These are phyloP conservation scores for Syrmaticus mikado DNA, from an alignment of 2,113 vertebrate genomes.

Conservation along the genomic window DNA sequence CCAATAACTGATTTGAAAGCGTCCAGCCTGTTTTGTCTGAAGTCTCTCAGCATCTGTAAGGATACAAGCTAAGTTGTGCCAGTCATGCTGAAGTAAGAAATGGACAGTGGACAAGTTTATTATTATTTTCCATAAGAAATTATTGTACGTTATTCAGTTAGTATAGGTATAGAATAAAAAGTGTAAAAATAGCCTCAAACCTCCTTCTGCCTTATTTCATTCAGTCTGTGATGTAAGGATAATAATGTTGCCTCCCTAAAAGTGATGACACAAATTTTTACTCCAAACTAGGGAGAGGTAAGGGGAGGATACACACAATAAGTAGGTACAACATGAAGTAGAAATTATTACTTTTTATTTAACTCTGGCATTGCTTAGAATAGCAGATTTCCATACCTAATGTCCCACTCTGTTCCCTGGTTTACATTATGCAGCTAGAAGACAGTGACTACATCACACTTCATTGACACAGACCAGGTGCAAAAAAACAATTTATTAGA, in stretches of 20 bases:
- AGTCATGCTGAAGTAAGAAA: not conserved
- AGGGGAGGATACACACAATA: accelerated
- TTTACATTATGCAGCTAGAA: no score
- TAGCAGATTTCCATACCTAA: not conserved
- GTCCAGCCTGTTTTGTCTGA: not conserved
- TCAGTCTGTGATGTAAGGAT: not conserved
- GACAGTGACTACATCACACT: no score
- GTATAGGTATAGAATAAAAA: no score
- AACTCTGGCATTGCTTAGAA: not conserved
- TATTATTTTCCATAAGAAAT: not conserved
- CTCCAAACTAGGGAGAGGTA: not conserved
- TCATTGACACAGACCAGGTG: no score
- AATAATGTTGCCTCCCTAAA: not conserved
- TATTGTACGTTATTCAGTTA: not conserved
- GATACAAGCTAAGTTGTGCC: not conserved
- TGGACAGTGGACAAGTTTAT: not conserved
- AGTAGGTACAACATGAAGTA: not conserved
- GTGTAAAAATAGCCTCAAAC: not conserved
- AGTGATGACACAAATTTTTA: not conserved
- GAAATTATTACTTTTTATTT: not conserved
- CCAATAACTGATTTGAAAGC: not conserved
- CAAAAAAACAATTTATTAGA: no score
- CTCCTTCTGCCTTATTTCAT: not conserved
- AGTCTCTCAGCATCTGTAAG: not conserved
- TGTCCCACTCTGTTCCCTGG: not conserved